phyloP scores from a whole-genome alignment of 2,888 invertebrate species.

The Ophion slaviceki region DNA sequence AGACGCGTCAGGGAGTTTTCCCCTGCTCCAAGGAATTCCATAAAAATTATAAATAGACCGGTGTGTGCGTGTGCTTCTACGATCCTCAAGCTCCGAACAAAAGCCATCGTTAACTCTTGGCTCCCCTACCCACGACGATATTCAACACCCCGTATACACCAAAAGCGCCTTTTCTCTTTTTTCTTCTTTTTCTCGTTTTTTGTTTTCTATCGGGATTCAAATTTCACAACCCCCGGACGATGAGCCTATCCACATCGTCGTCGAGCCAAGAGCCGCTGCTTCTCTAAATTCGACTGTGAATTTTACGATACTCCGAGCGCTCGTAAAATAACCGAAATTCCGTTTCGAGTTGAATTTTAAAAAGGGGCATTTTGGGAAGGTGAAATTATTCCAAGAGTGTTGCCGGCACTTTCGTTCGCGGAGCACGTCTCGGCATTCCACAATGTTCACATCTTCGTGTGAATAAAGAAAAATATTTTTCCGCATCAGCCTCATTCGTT shows the following conservation, averaged over 20 bases:
- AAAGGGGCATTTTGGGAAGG: no score
- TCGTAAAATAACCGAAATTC: no score
- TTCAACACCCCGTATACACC: constrained; percentile 28
- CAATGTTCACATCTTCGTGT: no score
- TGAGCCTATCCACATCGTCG: no score
- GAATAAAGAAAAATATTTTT: no score
- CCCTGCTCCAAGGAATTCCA: constrained; percentile 61
- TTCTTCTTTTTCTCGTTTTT: background rate
- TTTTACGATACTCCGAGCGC: background rate
- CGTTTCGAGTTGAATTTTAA: no score
- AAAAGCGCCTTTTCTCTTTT: background rate
- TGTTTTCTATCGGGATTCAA: constrained; percentile 1
- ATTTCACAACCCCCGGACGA: constrained; percentile 19
- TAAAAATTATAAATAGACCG: constrained; percentile 65
- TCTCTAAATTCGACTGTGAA: no score
- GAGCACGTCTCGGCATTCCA: no score
- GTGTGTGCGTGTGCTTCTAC: background rate
- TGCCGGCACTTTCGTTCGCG: no score
- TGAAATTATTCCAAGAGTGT: no score
- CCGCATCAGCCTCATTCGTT: no score
- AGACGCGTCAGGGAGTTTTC: constrained; percentile 31
- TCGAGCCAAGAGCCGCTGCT: no score
- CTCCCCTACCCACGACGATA: constrained; percentile 2
- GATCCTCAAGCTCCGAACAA: constrained; percentile 22
- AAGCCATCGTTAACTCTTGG: constrained; percentile 40